A percentile compares a stretch with the other conserved stretches of the same genome.
These are phyloP conservation scores for Rhyzopertha dominica DNA, from an alignment of 1,140 invertebrate genomes.

Conservation along the genomic window DNA sequence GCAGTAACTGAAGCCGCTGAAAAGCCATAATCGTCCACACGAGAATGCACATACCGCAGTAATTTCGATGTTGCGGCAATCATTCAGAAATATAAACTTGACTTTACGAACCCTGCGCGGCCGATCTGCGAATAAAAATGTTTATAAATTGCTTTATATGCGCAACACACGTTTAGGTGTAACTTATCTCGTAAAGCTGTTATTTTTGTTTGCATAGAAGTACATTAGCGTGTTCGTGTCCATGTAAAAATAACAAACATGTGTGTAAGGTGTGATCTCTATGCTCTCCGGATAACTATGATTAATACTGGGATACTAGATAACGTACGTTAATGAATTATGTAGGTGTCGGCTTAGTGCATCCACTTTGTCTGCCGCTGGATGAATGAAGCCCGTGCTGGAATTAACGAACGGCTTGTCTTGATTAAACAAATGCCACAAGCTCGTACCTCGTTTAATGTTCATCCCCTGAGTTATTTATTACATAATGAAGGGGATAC, in stretches of 20 bases:
- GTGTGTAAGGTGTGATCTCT: conserved; percentile 34
- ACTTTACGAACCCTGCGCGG: conserved; percentile 18
- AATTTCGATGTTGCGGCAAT: too few species aligned
- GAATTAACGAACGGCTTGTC: conserved; percentile 10
- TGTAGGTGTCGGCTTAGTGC: conserved; percentile 25
- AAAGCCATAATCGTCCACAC: too few species aligned
- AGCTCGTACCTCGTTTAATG: too few species aligned
- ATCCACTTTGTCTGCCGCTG: conserved; percentile 4
- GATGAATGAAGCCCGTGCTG: conserved; percentile 8
- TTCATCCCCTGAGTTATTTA: too few species aligned
- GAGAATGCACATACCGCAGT: too few species aligned
- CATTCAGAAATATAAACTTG: conserved; percentile 24
- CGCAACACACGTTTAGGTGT: conserved; percentile 29
- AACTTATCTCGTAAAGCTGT: conserved; percentile 27
- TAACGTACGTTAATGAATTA: conserved; percentile 27
- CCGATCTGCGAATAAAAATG: conserved; percentile 16
- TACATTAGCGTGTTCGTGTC: conserved; percentile 33
- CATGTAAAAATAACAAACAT: conserved; percentile 32
- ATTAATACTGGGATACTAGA: conserved; percentile 30
- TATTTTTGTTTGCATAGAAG: conserved; percentile 32
- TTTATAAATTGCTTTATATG: conserved; percentile 35
- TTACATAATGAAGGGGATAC: too few species aligned
- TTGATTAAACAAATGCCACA: conserved; percentile 12
- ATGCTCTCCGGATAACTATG: conserved; percentile 32
- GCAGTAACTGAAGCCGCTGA: too few species aligned